phyloP scores from a whole-genome alignment of 1,140 invertebrate genomes.

The Trichogramma pretiosum region DNA sequence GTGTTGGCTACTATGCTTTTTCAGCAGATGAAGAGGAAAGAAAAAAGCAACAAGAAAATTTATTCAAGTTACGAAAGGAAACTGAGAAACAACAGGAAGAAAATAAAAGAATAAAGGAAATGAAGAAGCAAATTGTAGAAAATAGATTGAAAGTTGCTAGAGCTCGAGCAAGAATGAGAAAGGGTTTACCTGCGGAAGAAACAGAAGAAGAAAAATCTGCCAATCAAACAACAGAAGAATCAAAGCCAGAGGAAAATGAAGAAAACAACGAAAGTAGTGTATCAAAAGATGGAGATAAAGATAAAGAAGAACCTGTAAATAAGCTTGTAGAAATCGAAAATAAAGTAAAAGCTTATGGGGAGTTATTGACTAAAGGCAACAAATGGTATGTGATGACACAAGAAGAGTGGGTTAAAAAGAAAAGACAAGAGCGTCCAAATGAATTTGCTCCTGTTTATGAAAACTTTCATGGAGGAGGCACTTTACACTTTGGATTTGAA shows the following conservation, averaged over 20 bases:
- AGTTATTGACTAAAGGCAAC: slow-evolving; percentile 35
- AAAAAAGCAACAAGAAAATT: slow-evolving; percentile 63
- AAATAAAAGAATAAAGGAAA: slow-evolving; percentile 52
- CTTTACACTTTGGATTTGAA: slow-evolving; percentile 19
- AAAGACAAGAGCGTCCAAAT: slow-evolving; percentile 53
- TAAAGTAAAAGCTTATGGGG: slow-evolving; percentile 37
- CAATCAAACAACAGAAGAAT: neutral
- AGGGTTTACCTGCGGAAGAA: slow-evolving; percentile 60
- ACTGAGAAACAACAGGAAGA: slow-evolving; percentile 60
- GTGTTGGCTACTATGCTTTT: slow-evolving; percentile 82
- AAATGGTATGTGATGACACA: slow-evolving; percentile 55
- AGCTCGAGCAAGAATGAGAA: slow-evolving; percentile 64
- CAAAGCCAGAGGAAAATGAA: slow-evolving; percentile 1
- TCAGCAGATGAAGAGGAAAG: slow-evolving; percentile 73
- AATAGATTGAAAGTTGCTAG: slow-evolving; percentile 69
- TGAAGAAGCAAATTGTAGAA: slow-evolving; percentile 61
- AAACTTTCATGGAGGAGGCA: slow-evolving; percentile 26
- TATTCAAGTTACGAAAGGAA: slow-evolving; percentile 61
- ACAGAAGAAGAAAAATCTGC: slow-evolving; percentile 38
- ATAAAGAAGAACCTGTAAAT: slow-evolving; percentile 30
- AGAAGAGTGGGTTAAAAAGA: slow-evolving; percentile 70
- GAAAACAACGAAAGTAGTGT: neutral
- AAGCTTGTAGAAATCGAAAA: slow-evolving; percentile 25
- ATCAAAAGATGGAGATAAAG: slow-evolving; percentile 32
- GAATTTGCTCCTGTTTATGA: slow-evolving; percentile 59